Evolutionary conservation across 2,113 vertebrate genomes (phyloP).

Genomic region (Sciurus niger): DNA sequence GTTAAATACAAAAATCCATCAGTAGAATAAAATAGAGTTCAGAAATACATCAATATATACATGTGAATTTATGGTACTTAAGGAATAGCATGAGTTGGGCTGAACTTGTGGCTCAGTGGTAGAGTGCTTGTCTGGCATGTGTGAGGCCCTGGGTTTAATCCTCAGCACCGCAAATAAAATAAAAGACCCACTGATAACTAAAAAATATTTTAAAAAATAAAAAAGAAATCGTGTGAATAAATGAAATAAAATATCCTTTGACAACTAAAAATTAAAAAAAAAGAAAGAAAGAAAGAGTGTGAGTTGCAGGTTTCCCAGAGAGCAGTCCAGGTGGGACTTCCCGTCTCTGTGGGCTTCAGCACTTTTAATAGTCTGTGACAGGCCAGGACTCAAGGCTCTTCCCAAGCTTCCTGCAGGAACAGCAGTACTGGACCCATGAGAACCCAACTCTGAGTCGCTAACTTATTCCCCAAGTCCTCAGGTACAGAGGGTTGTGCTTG

Average conservation of each 20-base stretch:
- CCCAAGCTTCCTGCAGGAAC: slow-evolving; percentile 49
- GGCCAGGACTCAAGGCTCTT: slow-evolving; percentile 75
- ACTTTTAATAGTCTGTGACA: slow-evolving; percentile 78
- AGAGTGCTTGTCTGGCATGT: too few relatives aligned
- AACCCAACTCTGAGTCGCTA: slow-evolving; percentile 33
- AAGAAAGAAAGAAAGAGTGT: background rate
- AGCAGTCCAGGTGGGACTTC: background rate
- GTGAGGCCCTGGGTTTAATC: too few relatives aligned
- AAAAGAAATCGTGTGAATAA: too few relatives aligned
- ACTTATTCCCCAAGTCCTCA: slow-evolving; percentile 77
- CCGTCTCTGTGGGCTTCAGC: slow-evolving; percentile 68
- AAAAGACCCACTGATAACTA: too few relatives aligned
- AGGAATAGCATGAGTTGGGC: too few relatives aligned
- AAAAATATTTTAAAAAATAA: too few relatives aligned
- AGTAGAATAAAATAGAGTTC: background rate
- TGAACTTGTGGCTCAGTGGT: too few relatives aligned
- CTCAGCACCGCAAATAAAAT: too few relatives aligned
- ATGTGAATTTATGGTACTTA: background rate
- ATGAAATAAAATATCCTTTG: too few relatives aligned
- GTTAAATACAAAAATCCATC: background rate
- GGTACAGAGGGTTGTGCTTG: slow-evolving; percentile 85
- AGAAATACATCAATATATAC: background rate
- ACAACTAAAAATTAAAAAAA: background rate
- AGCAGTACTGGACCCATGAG: slow-evolving; percentile 67
- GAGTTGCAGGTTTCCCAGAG: background rate